A percentile compares a stretch with the other conserved stretches of the same genome.
Evolutionary conservation across 2,888 invertebrate species (phyloP).

Genomic region (Colletes collaris): DNA sequence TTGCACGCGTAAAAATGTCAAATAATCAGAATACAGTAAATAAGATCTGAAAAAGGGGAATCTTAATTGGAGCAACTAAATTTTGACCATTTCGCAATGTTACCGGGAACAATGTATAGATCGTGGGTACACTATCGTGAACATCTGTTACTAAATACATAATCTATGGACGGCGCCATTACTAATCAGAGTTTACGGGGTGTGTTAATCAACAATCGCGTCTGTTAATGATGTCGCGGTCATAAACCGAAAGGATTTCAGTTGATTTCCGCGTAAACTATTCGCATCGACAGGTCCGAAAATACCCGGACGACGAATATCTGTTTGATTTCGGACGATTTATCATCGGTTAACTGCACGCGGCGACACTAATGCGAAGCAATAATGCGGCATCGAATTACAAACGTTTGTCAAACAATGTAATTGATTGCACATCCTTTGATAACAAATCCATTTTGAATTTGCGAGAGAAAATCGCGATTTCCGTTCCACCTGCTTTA

Average conservation of each 20-base stretch:
- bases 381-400: conserved; percentile 38
- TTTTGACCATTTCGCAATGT: not conserved
- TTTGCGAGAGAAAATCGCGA: conserved; percentile 6
- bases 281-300: conserved; percentile 16
- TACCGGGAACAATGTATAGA: not conserved
- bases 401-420: conserved; percentile 42
- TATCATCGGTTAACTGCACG: conserved; percentile 47
- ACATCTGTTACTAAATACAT: conserved; percentile 28
- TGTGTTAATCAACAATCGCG: conserved; percentile 44
- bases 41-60: not conserved
- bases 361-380: conserved; percentile 34
- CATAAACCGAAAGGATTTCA: conserved; percentile 46
- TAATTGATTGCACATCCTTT: conserved; percentile 41
- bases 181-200: conserved; percentile 32
- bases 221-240: conserved; percentile 50
- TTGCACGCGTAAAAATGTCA: too few species aligned
- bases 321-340: conserved; percentile 52
- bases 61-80: not conserved
- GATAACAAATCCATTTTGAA: conserved; percentile 44
- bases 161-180: conserved; percentile 32
- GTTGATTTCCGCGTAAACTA: conserved; percentile 27
- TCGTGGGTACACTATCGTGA: not conserved
- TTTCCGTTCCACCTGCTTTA: not conserved
- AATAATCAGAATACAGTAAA: too few species aligned
- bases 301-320: conserved; percentile 44